phyloP scores from a whole-genome alignment of 1,140 invertebrate species.

The Wiebesia pumilae region DNA sequence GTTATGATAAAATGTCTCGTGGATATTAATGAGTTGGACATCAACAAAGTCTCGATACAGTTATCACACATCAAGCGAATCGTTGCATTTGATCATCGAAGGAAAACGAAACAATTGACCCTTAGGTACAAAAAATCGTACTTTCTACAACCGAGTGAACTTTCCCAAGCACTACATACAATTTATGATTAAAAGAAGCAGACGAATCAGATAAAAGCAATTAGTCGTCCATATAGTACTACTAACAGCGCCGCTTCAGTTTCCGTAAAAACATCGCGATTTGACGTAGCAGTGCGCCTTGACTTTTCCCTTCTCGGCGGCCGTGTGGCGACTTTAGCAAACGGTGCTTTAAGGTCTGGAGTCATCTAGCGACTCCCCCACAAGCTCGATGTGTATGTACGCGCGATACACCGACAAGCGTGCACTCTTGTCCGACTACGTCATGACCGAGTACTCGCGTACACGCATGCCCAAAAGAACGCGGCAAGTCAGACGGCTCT shows the following conservation, averaged over 20 bases:
- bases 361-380: conserved; percentile 22
- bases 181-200: not conserved
- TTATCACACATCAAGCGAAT: no score
- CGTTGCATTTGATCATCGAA: not conserved
- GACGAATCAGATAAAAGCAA: conserved; percentile 12
- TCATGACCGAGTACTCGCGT: conserved; percentile 50
- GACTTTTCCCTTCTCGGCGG: not conserved
- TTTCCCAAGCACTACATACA: not conserved
- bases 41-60: no score
- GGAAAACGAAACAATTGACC: not conserved
- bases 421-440: conserved; percentile 37
- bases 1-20: not conserved
- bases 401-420: not conserved
- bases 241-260: conserved; percentile 29
- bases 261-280: conserved; percentile 15
- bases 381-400: not conserved
- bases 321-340: not conserved
- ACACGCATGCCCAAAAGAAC: conserved; percentile 57
- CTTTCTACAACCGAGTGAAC: not conserved
- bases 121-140: not conserved
- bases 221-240: not conserved
- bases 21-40: not conserved
- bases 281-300: not conserved
- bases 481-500: conserved; percentile 24
- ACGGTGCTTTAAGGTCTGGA: conserved; percentile 40